Evolutionary conservation across 2,888 invertebrate species (phyloP).

Genomic region (Phymatocera aterrima): DNA sequence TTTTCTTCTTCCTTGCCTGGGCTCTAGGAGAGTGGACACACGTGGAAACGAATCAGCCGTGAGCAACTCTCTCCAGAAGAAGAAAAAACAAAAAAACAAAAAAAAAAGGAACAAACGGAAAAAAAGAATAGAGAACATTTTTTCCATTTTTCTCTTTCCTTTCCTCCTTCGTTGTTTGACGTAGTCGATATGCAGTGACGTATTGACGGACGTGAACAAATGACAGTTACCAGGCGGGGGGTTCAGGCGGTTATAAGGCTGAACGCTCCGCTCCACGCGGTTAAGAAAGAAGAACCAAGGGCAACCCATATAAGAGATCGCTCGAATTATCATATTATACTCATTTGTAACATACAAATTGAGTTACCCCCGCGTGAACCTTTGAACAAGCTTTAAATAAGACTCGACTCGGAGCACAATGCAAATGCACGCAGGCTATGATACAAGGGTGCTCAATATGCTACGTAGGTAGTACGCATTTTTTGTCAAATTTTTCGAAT

Average conservation of each 20-base stretch:
- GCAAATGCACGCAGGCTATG: too few species aligned
- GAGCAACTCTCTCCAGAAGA: constrained; percentile 3
- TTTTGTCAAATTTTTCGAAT: too few species aligned
- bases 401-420: not conserved
- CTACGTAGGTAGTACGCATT: too few species aligned
- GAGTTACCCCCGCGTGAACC: constrained; percentile 70
- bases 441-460: too few species aligned
- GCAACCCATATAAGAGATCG: constrained; percentile 42
- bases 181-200: constrained; percentile 57
- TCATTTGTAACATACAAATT: constrained; percentile 74
- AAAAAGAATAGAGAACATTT: too few species aligned
- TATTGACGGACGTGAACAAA: constrained; percentile 71
- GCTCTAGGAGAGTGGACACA: too few species aligned
- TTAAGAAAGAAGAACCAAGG: constrained; percentile 15
- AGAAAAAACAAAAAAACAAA: not conserved
- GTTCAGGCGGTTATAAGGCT: constrained; percentile 46
- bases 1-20: too few species aligned
- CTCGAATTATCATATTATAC: constrained; percentile 72
- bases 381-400: constrained; percentile 34
- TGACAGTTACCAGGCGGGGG: constrained; percentile 67
- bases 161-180: too few species aligned
- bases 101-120: not conserved
- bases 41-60: constrained; percentile 18
- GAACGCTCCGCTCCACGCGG: constrained; percentile 24
- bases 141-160: too few species aligned